phyloP scores from a whole-genome alignment of 2,888 invertebrate species.

The Synanthedon tipuliformis region DNA sequence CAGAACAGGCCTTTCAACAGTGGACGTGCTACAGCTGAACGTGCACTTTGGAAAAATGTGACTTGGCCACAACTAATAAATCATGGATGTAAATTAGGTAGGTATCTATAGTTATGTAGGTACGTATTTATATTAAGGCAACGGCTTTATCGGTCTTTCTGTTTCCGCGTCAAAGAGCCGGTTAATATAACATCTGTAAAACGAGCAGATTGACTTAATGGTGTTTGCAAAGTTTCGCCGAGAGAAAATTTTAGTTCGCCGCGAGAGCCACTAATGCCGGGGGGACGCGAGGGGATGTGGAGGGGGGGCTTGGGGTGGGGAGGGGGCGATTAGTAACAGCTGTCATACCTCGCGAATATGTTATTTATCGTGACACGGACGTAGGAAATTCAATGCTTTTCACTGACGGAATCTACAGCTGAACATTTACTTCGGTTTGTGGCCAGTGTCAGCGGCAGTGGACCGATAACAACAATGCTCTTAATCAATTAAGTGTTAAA shows the following conservation, averaged over 20 bases:
- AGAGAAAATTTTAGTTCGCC: constrained; percentile 57
- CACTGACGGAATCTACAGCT: too few relatives aligned
- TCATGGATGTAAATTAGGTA: too few relatives aligned
- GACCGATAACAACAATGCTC: too few relatives aligned
- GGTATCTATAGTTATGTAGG: too few relatives aligned
- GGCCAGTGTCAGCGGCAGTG: too few relatives aligned
- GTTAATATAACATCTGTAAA: constrained; percentile 59
- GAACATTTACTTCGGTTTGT: too few relatives aligned
- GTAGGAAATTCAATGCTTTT: constrained; percentile 12
- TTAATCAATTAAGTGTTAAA: too few relatives aligned
- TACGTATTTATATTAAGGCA: neutral
- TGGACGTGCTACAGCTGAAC: too few relatives aligned
- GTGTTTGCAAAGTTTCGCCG: constrained; percentile 56
- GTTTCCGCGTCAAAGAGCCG: neutral
- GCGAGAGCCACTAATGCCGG: constrained; percentile 39
- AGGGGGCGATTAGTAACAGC: constrained; percentile 54
- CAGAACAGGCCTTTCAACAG: too few relatives aligned
- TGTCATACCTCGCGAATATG: constrained; percentile 57
- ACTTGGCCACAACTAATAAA: too few relatives aligned
- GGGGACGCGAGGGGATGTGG: constrained; percentile 17
- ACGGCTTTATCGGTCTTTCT: too few relatives aligned
- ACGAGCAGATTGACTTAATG: constrained; percentile 64
- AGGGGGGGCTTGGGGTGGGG: constrained; percentile 14
- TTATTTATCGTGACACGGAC: constrained; percentile 40
- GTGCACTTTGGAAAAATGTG: too few relatives aligned